Evolutionary conservation across 2,888 invertebrate species (phyloP).

Genomic region (Agrotis ipsilon): DNA sequence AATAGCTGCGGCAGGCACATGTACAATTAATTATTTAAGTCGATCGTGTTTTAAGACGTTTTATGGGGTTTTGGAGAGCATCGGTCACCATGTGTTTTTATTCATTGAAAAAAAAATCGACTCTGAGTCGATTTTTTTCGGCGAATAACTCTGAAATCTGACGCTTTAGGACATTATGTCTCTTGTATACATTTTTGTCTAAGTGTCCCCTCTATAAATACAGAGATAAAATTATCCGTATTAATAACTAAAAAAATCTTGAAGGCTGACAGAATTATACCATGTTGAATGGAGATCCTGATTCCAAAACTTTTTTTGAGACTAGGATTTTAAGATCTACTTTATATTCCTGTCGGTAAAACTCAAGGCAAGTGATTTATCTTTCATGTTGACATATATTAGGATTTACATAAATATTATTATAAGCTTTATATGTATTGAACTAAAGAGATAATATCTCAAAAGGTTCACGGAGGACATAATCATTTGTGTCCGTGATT

Average conservation of each 20-base stretch:
- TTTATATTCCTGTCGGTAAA: slow-evolving; percentile 30
- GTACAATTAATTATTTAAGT: background rate
- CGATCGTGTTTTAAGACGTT: background rate
- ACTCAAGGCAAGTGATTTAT: slow-evolving; percentile 49
- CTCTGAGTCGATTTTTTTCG: too few relatives aligned
- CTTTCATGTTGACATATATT: slow-evolving; percentile 54
- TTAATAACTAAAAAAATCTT: too few relatives aligned
- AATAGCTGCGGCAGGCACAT: background rate
- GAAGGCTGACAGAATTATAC: too few relatives aligned
- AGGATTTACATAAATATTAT: slow-evolving; percentile 56
- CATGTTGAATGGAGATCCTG: too few relatives aligned
- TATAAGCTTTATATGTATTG: slow-evolving; percentile 58
- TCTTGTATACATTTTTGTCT: too few relatives aligned
- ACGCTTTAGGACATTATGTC: too few relatives aligned
- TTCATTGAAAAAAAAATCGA: too few relatives aligned
- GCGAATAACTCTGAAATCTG: too few relatives aligned
- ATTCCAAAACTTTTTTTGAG: background rate
- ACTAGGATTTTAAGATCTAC: background rate
- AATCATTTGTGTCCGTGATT: slow-evolving; percentile 62
- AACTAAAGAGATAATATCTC: slow-evolving; percentile 58
- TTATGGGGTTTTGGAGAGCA: too few relatives aligned
- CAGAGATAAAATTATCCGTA: too few relatives aligned
- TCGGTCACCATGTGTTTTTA: too few relatives aligned
- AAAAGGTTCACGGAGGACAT: slow-evolving; percentile 45
- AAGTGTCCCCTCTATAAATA: too few relatives aligned